A percentile compares a stretch with the other conserved stretches of the same genome.
These are phyloP conservation scores for Malacoctenus gilli DNA, from an alignment of 2,797 vertebrate genomes.

Conservation along the genomic window DNA sequence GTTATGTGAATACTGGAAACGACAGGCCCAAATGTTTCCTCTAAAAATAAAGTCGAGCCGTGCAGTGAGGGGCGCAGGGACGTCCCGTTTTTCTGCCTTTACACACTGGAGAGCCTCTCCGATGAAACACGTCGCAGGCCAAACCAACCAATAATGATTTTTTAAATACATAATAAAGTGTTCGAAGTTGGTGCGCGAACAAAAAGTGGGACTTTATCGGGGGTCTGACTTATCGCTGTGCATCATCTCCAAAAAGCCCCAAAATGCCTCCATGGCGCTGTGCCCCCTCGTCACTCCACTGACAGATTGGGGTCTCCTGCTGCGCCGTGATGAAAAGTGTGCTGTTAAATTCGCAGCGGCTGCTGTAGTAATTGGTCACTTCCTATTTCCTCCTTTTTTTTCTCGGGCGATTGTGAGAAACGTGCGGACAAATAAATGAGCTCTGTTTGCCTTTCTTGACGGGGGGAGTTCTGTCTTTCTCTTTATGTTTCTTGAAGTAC, in stretches of 20 bases:
- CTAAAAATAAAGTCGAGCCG: constrained; percentile 50
- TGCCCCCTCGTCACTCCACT: constrained; percentile 59
- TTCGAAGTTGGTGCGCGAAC: constrained; percentile 42
- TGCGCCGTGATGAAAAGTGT: constrained; percentile 50
- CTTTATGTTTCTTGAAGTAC: constrained; percentile 21
- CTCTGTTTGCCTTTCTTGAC: constrained; percentile 5
- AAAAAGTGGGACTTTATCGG: constrained; percentile 42
- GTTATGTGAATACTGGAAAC: constrained; percentile 24
- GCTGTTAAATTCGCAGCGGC: constrained; percentile 47
- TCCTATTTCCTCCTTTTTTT: constrained; percentile 46
- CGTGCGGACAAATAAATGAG: constrained; percentile 22
- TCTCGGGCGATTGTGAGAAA: constrained; percentile 12
- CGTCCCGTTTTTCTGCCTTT: constrained; percentile 24
- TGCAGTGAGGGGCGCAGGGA: constrained; percentile 5
- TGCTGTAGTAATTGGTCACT: constrained; percentile 64
- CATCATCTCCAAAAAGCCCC: constrained; percentile 59
- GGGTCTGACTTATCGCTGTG: constrained; percentile 13
- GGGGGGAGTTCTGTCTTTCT: constrained; percentile 11
- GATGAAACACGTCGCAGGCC: constrained; percentile 32
- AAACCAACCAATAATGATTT: constrained; percentile 51
- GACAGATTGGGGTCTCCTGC: constrained; percentile 72
- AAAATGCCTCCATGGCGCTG: constrained; percentile 43
- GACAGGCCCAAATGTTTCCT: constrained; percentile 37
- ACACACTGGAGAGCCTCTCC: constrained; percentile 36
- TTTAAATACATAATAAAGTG: constrained; percentile 46